Evolutionary conservation across 2,797 vertebrate species (phyloP), one percentile per base, ranked within the genome.

Genomic region (Myotis pilosus): DNA sequence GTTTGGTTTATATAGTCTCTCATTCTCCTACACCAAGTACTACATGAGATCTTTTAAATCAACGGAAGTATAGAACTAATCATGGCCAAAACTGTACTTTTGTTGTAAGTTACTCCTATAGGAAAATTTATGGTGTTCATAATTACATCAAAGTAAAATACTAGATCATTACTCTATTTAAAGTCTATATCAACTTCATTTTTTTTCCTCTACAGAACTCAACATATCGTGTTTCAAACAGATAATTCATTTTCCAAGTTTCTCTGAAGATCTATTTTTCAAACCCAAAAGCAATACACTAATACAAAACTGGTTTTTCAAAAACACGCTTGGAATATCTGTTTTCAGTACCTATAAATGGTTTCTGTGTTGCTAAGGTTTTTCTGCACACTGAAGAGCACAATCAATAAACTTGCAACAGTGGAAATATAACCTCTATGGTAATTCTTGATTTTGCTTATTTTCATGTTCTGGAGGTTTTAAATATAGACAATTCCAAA

Each of bases 251-350:
- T 95, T 94, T 88, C 51, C 44, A 90, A 88, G 30, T 95, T 87
- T 87, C 38, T 57, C 55, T 86, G 12, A 94, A 82, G 53, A 79
- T 76, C 9, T 68, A 76, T 66, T 91, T 92, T 94, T 94, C 28
- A 66, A 95, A 90, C n/a, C 15, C 36, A 47, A 51, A 62, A 68
- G 23, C 66, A 94, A 66, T 75, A 87, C 41, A 89, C 17, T 90
- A 95, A 92, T n/a, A 89, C 33, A 82, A 88, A 88, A 64, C 7
- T 91, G 25, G 25, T 79, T 95, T 95, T 90, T 90, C 75, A 94
- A 75, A 94, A 96, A 75, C 33, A 93, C 62, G 85, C 22, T 33
- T 87, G 33, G 28, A 88, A 87, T 62, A 79, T 55, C 60, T 68
- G 36, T 79, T 88, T 81, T 53, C 13, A 83, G n/a, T 49, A 51